Percentiles rank a stretch among this genome's conserved stretches.
These are phyloP conservation scores for Athalia circularis DNA, from an alignment of 2,888 invertebrate genomes.

Conservation along the genomic window DNA sequence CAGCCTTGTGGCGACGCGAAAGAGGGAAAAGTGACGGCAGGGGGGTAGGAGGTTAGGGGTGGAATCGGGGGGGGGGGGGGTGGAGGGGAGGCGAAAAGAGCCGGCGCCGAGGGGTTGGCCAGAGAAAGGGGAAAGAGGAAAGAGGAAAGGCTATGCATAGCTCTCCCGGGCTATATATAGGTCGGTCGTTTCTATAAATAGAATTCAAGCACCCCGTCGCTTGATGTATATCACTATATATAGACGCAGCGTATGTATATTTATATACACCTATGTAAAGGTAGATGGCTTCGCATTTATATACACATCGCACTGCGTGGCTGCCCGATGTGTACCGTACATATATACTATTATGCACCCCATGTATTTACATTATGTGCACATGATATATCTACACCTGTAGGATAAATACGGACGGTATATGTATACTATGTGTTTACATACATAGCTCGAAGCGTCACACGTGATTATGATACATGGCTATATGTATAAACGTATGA, in stretches of 20 bases:
- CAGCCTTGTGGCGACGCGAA: slow-evolving; percentile 27
- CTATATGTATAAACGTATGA: too few species aligned
- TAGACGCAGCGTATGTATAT: background rate
- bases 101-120: slow-evolving; percentile 54
- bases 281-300: background rate
- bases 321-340: slow-evolving; percentile 1
- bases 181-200: slow-evolving; percentile 71
- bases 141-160: slow-evolving; percentile 68
- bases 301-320: slow-evolving; percentile 2
- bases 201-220: slow-evolving; percentile 63
- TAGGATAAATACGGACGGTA: background rate
- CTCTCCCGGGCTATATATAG: slow-evolving; percentile 70
- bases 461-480: too few species aligned
- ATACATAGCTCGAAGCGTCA: too few species aligned
- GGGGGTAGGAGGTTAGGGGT: slow-evolving; percentile 36
- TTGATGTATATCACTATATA: slow-evolving; percentile 1
- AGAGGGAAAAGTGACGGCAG: slow-evolving; percentile 26
- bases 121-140: slow-evolving; percentile 51
- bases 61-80: slow-evolving; percentile 44
- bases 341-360: background rate
- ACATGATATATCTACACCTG: slow-evolving; percentile 4
- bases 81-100: slow-evolving; percentile 25
- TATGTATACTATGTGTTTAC: too few species aligned
- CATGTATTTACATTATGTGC: background rate
- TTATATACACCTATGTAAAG: slow-evolving; percentile 12